Evolutionary conservation across 2,113 vertebrate genomes (phyloP), one percentile per base, ranked within the genome.

Genomic region (Coryphaenoides rupestris): DNA sequence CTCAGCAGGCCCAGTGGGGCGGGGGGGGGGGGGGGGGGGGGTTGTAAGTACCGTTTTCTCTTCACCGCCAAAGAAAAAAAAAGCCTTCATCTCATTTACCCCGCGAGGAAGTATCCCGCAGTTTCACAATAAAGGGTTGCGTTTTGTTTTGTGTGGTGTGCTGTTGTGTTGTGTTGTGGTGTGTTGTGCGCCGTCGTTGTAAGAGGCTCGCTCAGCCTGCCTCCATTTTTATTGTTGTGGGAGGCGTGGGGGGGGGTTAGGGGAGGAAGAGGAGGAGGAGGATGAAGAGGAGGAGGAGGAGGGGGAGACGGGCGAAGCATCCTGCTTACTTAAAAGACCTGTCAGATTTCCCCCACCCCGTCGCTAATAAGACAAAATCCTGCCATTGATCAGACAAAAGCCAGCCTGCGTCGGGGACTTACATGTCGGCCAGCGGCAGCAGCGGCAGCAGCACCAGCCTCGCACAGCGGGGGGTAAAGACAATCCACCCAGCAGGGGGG

Each of bases 41-140:
- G n/a, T n/a, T n/a, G n/a, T n/a, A n/a, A n/a, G n/a, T n/a, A n/a
- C n/a, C n/a, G n/a, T n/a, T n/a, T n/a, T n/a, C n/a, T n/a, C n/a
- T n/a, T n/a, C n/a, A n/a, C n/a, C n/a, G n/a, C n/a, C n/a, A n/a
- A n/a, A n/a, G n/a, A n/a, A n/a, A n/a, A n/a, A n/a, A n/a, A n/a
- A n/a, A 68, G 72, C 85, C 84, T 83, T 89, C 77, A 79, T 87
- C 81, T 87, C 66, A 77, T 88, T 85, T 83, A 79, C 68, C 66
- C 75, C 50, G 24, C 1, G 65, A 80, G 76, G 80, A 84, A 83
- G 78, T 68, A 66, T 72, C 86, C 65, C 68, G 84, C 84, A 85
- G 84, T 21, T 83, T 63, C 73, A 69, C 73, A 78, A 63, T 75
- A 72, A 66, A 45, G 23, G 56, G 79, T 77, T 74, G 75, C 76